phyloP scores from a whole-genome alignment of 2,797 vertebrate species.

The Clarias fuscus region DNA sequence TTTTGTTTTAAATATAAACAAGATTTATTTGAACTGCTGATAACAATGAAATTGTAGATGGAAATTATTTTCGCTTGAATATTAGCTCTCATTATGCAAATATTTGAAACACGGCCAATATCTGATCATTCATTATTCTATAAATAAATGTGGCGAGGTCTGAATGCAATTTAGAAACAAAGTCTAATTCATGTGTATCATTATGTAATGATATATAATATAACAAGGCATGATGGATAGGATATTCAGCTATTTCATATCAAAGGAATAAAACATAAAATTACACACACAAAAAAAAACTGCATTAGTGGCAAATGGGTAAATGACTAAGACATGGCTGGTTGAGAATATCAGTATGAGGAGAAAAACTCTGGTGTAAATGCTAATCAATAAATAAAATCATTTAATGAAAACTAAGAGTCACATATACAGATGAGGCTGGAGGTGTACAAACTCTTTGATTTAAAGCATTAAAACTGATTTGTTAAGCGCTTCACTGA shows the following conservation, averaged over 20 bases:
- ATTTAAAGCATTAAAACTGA: background rate
- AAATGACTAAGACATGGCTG: background rate
- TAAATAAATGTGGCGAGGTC: slow-evolving; percentile 38
- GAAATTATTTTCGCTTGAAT: background rate
- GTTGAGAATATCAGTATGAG: background rate
- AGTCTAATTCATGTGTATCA: slow-evolving; percentile 38
- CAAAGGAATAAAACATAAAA: slow-evolving; percentile 34
- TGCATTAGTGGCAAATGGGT: background rate
- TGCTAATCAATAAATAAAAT: background rate
- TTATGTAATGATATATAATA: slow-evolving; percentile 25
- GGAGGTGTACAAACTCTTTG: background rate
- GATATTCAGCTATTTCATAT: slow-evolving; percentile 29
- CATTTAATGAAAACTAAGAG: background rate
- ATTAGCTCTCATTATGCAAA: slow-evolving; percentile 36
- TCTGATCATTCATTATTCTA: slow-evolving; percentile 48
- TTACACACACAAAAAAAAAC: slow-evolving; percentile 17
- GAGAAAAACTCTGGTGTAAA: background rate
- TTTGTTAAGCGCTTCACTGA: no score
- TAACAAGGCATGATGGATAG: slow-evolving; percentile 33
- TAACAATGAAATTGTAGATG: background rate
- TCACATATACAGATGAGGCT: background rate
- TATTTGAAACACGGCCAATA: slow-evolving; percentile 31
- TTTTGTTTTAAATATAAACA: slow-evolving; percentile 11
- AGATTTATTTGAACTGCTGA: background rate
- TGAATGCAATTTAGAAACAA: slow-evolving; percentile 46